Base-by-base conservation (phyloP, 2,113 vertebrate genomes). In the Corythornis cristatus region DNA sequence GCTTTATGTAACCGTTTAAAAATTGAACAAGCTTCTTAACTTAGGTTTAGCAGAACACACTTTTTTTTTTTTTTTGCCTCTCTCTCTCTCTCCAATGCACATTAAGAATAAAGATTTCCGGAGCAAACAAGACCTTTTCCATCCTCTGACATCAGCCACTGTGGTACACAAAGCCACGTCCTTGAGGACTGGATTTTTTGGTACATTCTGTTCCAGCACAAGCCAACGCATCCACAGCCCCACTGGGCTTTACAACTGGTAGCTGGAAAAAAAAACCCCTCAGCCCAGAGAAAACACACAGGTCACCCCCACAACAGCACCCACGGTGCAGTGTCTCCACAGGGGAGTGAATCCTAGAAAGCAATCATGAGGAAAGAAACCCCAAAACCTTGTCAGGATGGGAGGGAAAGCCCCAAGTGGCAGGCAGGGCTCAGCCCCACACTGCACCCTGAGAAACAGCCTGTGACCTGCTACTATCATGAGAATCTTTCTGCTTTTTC, bases 1-100 rank as follows among this genome's bases (percentile, higher is more conserved):
- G 96, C 90, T 97, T 97, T 97, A 97, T 95, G 96, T 97, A 97
- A 97, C 95, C 93, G 90, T 96, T 97, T 97, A 97, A 97, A 97
- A 97, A 97, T 97, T 97, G 96, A 97, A 95, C 91, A 95, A 67
- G 94, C 96, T 96, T 96, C 96, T 97, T 97, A 97, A 97, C 96
- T 95, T 93, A 90, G 93, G 93, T 94, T 97, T 96, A 97, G 85
- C 81, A 82, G 91, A 88, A 89, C 80, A 89, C 71, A 93, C 87
- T 89, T 88, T 74, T 33, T 33, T 33, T 33, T 33, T 75, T 86
- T 79, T 48, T 80, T 66, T 81, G 16, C 5, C 18, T 64, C 26
- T 64, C 46, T 51, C 66, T 37, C 79, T 48, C 73, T 93, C 96
- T 91, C 8, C 3, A 89, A 92, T 87, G 95, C 86, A 87, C 93